Conservation (phyloP, 2,113 vertebrate species). For the Merops nubicus region DNA sequence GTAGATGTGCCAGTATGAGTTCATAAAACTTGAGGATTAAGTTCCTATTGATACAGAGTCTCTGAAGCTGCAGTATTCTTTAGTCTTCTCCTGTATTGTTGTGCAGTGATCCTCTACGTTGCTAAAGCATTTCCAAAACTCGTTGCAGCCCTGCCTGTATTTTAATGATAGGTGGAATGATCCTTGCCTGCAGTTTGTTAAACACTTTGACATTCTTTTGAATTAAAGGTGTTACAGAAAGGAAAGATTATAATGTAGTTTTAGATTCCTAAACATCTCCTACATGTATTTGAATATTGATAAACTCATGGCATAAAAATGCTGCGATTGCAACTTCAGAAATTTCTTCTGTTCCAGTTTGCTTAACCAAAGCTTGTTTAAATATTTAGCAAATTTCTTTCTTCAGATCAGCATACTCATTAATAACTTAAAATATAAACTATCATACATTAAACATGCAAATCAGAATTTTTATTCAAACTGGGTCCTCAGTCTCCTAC, state of each 20-base stretch:
- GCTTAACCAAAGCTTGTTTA: conserved; percentile 69
- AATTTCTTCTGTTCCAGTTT: conserved; percentile 58
- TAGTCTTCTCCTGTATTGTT: not conserved
- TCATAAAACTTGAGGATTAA: conserved; percentile 11
- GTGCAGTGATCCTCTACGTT: not conserved
- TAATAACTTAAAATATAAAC: conserved; percentile 73
- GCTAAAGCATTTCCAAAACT: not conserved
- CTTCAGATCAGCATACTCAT: conserved; percentile 62
- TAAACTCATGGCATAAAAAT: conserved; percentile 21
- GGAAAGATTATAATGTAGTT: not conserved
- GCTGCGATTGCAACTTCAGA: conserved; percentile 38
- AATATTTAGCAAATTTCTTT: conserved; percentile 74
- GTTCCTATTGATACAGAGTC: not conserved
- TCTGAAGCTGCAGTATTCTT: not conserved
- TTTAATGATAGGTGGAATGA: not conserved
- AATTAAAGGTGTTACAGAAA: conserved; percentile 6
- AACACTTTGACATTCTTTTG: not conserved
- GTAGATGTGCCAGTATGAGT: not conserved
- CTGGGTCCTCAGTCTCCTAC: conserved; percentile 1
- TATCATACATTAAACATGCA: conserved; percentile 47
- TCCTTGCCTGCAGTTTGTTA: not conserved
- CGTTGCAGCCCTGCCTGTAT: not conserved
- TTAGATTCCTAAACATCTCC: conserved; percentile 18
- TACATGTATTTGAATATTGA: conserved; percentile 44
- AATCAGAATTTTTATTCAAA: conserved; percentile 62